phyloP scores from a whole-genome alignment of 2,888 invertebrate species.

The Platerodrilus igneus region DNA sequence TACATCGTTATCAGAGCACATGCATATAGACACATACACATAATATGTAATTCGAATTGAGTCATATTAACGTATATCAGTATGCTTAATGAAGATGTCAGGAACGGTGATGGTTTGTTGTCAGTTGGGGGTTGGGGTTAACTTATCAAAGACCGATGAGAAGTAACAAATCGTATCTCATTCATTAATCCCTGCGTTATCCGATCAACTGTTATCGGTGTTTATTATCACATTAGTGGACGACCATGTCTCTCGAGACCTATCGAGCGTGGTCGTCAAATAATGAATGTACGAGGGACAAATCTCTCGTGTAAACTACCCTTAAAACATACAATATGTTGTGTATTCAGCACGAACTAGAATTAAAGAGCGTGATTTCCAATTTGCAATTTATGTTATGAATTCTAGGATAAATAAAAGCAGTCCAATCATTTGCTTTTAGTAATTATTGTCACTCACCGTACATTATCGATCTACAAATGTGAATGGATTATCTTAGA shows the following conservation, averaged over 20 bases:
- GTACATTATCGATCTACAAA: too few species aligned
- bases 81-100: conserved; percentile 45
- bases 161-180: conserved; percentile 29
- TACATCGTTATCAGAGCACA: too few species aligned
- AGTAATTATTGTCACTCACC: too few species aligned
- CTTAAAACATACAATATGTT: conserved; percentile 16
- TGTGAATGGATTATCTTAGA: too few species aligned
- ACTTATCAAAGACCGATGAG: conserved; percentile 28
- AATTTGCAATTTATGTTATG: too few species aligned
- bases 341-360: too few species aligned
- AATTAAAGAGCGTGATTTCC: too few species aligned
- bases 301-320: conserved; percentile 21
- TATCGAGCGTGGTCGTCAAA: conserved; percentile 20
- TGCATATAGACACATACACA: conserved; percentile 28
- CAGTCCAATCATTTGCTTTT: too few species aligned
- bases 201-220: conserved; percentile 29
- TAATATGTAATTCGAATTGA: conserved; percentile 40
- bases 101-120: conserved; percentile 36
- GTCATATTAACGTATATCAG: conserved; percentile 36
- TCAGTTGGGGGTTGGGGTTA: conserved; percentile 32
- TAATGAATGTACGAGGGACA: conserved; percentile 17
- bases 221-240: conserved; percentile 35
- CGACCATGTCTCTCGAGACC: conserved; percentile 29
- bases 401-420: too few species aligned
- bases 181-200: conserved; percentile 32